phyloP scores from a whole-genome alignment of 2,888 invertebrate genomes.

The Hyppa rectilinea region DNA sequence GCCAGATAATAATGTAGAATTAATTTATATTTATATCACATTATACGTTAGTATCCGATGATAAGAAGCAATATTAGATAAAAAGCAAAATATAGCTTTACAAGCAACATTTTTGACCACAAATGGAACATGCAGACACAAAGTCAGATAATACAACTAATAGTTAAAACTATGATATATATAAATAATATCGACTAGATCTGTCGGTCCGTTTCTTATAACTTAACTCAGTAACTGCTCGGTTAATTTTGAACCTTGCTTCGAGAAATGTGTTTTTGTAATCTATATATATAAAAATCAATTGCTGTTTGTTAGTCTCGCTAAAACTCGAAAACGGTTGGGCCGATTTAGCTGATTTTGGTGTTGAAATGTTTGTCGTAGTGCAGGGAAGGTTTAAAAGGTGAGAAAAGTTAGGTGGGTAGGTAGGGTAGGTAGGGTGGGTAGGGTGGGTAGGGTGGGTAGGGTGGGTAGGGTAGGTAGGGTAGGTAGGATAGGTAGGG shows the following conservation, averaged over 20 bases:
- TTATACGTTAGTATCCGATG: constrained; percentile 45
- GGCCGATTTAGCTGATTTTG: no score
- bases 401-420: no score
- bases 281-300: no score
- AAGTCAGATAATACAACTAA: constrained; percentile 29
- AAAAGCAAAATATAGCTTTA: constrained; percentile 51
- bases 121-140: constrained; percentile 36
- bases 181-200: constrained; percentile 29
- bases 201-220: constrained; percentile 34
- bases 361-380: no score
- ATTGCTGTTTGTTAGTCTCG: no score
- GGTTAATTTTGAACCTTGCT: constrained; percentile 1
- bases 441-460: no score
- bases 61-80: constrained; percentile 63
- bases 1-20: constrained; percentile 31
- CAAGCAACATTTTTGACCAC: constrained; percentile 42
- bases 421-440: no score
- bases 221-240: constrained; percentile 17
- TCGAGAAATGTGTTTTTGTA: constrained; percentile 44
- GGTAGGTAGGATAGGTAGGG: no score
- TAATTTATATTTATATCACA: constrained; percentile 24
- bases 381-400: no score
- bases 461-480: no score
- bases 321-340: no score
- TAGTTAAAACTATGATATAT: constrained; percentile 26